Percentiles rank a stretch among this genome's conserved stretches.
These are phyloP conservation scores for Heliothis subflexa DNA, from an alignment of 1,140 invertebrate genomes.

Conservation along the genomic window DNA sequence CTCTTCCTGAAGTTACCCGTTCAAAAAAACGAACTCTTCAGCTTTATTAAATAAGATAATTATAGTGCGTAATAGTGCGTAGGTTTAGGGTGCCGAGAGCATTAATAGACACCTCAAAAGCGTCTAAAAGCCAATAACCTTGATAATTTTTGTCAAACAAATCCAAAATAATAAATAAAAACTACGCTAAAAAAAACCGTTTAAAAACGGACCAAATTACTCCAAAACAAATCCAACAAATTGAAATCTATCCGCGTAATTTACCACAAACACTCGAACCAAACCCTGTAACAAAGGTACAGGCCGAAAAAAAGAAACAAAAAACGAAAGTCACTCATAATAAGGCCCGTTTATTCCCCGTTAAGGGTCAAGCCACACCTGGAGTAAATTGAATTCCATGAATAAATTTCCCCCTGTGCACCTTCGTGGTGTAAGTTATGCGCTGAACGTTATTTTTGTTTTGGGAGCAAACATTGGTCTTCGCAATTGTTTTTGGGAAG, in stretches of 20 bases:
- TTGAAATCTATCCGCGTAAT: slow-evolving; percentile 37
- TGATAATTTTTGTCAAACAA: background rate
- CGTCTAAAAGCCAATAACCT: background rate
- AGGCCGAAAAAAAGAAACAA: slow-evolving; percentile 51
- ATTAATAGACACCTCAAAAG: background rate
- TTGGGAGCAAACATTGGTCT: background rate
- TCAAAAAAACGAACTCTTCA: no score
- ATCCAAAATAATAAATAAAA: background rate
- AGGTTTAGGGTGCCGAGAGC: no score
- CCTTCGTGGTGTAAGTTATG: slow-evolving; percentile 47
- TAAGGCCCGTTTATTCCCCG: slow-evolving; percentile 74
- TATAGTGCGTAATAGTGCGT: no score
- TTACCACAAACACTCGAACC: slow-evolving; percentile 14
- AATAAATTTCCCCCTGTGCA: slow-evolving; percentile 71
- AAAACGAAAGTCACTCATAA: slow-evolving; percentile 71
- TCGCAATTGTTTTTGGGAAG: no score
- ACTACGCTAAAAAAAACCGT: background rate
- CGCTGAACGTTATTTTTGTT: slow-evolving; percentile 47
- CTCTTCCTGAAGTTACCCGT: no score
- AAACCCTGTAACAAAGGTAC: slow-evolving; percentile 4
- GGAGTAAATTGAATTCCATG: slow-evolving; percentile 79
- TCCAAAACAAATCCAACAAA: slow-evolving; percentile 26
- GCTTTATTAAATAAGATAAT: no score
- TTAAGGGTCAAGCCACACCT: slow-evolving; percentile 79
- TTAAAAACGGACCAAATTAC: background rate